Conservation (phyloP, 2,797 vertebrate genomes). For the Leptatherina wallacei region DNA sequence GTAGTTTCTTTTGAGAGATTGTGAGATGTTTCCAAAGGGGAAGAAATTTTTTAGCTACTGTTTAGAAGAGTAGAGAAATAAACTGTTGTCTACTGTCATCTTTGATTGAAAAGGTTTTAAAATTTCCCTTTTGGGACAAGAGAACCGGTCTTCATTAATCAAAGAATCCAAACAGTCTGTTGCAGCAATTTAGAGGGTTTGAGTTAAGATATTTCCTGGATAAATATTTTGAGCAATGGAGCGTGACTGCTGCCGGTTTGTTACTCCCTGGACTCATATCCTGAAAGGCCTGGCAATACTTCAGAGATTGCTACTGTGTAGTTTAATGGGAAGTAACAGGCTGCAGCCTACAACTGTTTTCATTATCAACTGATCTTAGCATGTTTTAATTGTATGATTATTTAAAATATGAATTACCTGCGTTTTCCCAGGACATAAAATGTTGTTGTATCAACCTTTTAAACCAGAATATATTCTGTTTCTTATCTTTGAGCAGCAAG, state of each 20-base stretch:
- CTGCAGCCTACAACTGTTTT: background rate
- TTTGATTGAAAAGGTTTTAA: constrained; percentile 11
- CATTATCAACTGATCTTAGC: background rate
- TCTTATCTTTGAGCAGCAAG: background rate
- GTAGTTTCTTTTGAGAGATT: constrained; percentile 1
- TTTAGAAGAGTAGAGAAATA: background rate
- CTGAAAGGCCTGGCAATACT: constrained; percentile 23
- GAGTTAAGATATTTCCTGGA: constrained; percentile 34
- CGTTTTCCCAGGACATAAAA: background rate
- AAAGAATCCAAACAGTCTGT: constrained; percentile 50
- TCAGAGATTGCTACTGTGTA: constrained; percentile 17
- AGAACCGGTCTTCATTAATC: constrained; percentile 13
- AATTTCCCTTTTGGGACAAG: constrained; percentile 24
- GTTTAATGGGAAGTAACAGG: background rate
- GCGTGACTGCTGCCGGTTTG: constrained; percentile 15
- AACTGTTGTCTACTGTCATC: background rate
- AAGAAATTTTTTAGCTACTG: background rate
- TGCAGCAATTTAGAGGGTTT: constrained; percentile 37
- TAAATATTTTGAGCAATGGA: constrained; percentile 22
- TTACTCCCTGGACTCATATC: constrained; percentile 23
- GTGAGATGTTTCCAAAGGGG: background rate
- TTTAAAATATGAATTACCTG: too few species aligned
- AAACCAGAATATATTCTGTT: background rate
- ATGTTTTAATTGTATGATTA: background rate
- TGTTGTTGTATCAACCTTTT: background rate